Evolutionary conservation across 2,797 vertebrate species (phyloP).

Genomic region (Naso thynnoides): DNA sequence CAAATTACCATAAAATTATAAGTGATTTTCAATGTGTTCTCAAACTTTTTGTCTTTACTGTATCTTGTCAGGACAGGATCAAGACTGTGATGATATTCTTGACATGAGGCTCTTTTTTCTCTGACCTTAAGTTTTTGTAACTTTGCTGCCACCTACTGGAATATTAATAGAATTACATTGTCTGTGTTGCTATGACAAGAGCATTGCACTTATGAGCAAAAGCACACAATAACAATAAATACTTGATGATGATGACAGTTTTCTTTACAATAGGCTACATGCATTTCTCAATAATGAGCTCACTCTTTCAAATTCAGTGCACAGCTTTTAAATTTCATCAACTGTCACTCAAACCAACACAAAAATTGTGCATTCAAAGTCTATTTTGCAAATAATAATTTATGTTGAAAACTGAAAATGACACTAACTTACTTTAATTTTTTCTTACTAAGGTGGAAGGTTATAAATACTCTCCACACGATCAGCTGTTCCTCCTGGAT

Average conservation of each 20-base stretch:
- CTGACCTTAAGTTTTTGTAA: neutral
- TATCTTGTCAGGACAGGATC: too few relatives aligned
- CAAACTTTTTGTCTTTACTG: too few relatives aligned
- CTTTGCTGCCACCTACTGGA: conserved; percentile 62
- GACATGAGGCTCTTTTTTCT: neutral
- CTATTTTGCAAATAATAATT: too few relatives aligned
- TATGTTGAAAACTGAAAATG: too few relatives aligned
- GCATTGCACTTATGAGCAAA: neutral
- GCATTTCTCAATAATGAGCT: neutral
- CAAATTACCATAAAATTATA: too few relatives aligned
- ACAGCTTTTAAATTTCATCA: neutral
- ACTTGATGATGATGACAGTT: too few relatives aligned
- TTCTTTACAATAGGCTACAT: neutral
- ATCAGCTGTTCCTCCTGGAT: neutral
- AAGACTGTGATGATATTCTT: too few relatives aligned
- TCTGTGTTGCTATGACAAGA: rapidly evolving
- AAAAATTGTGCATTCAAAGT: neutral
- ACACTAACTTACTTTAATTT: too few relatives aligned
- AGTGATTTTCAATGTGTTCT: too few relatives aligned
- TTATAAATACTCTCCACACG: neutral
- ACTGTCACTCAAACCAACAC: neutral
- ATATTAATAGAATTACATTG: neutral
- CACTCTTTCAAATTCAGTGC: neutral
- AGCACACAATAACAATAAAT: neutral
- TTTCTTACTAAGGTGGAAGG: neutral